Conservation (phyloP, 2,888 invertebrate species). For the Dryadula phaetusa region DNA sequence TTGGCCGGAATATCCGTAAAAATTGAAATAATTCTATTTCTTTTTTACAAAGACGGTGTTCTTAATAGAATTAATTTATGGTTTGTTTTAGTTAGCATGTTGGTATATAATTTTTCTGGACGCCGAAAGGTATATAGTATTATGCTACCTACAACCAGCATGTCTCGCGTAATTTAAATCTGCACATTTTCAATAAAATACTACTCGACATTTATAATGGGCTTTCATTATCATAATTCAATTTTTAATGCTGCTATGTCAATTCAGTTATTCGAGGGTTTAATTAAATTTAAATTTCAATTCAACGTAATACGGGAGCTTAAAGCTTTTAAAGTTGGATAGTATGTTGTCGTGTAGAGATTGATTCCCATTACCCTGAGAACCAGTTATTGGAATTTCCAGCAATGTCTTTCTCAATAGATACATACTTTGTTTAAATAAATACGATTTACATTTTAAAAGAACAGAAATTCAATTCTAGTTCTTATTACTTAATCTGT, state of each 20-base stretch:
- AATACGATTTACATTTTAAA: neutral
- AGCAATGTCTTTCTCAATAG: neutral
- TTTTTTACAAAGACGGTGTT: too few species aligned
- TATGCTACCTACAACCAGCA: too few species aligned
- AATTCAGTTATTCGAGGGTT: neutral
- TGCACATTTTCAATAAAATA: neutral
- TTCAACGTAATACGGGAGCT: slow-evolving; percentile 1
- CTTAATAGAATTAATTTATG: too few species aligned
- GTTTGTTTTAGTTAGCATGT: too few species aligned
- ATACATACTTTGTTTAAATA: neutral
- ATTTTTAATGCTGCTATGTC: neutral
- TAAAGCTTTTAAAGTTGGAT: neutral
- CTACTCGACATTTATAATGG: neutral
- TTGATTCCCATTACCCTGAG: neutral
- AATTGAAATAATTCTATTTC: too few species aligned
- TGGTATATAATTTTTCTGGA: too few species aligned
- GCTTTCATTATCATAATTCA: neutral
- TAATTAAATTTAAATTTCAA: slow-evolving; percentile 17
- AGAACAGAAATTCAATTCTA: neutral
- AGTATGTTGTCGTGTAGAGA: neutral
- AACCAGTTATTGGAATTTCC: neutral
- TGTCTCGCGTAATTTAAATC: neutral
- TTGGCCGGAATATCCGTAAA: neutral
- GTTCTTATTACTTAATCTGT: neutral
- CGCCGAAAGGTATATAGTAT: too few species aligned